Conservation (phyloP, 2,113 vertebrate genomes). For the Pollachius pollachius region DNA sequence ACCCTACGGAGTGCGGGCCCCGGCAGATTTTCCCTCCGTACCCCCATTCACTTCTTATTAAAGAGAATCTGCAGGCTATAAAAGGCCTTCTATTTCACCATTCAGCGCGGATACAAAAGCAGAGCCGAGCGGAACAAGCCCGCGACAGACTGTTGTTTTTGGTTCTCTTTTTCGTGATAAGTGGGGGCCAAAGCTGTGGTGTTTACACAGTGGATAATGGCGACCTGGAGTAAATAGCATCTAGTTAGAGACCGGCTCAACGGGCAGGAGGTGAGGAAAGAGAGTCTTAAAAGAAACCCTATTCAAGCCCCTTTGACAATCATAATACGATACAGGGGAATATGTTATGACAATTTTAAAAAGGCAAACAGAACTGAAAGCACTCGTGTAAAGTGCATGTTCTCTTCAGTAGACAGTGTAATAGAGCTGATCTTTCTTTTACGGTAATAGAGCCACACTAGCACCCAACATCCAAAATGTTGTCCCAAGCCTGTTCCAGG, state of each 20-base stretch:
- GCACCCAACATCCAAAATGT: too few species aligned
- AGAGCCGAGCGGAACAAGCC: conserved; percentile 8
- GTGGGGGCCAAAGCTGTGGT: neutral
- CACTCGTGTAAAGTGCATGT: too few species aligned
- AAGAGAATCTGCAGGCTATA: conserved; percentile 8
- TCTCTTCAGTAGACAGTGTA: too few species aligned
- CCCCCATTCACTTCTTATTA: conserved; percentile 19
- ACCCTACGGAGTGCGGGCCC: conserved; percentile 10
- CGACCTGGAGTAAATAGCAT: neutral
- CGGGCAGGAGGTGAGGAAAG: neutral
- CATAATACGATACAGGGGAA: neutral
- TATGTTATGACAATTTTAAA: neutral
- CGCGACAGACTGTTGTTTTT: conserved; percentile 5
- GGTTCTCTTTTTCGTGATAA: neutral
- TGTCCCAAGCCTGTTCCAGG: too few species aligned
- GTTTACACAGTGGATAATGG: conserved; percentile 17
- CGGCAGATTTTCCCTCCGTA: neutral
- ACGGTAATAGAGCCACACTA: too few species aligned
- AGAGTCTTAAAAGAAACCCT: neutral
- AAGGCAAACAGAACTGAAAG: too few species aligned
- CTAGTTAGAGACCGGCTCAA: neutral
- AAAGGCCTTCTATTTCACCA: conserved; percentile 16
- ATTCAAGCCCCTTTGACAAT: neutral
- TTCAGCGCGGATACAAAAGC: conserved; percentile 26
- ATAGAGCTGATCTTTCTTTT: too few species aligned